Evolutionary conservation across 35 echinoderm and acorn worm species (phyloP).

Genomic region (Heliocidaris tuberculata): DNA sequence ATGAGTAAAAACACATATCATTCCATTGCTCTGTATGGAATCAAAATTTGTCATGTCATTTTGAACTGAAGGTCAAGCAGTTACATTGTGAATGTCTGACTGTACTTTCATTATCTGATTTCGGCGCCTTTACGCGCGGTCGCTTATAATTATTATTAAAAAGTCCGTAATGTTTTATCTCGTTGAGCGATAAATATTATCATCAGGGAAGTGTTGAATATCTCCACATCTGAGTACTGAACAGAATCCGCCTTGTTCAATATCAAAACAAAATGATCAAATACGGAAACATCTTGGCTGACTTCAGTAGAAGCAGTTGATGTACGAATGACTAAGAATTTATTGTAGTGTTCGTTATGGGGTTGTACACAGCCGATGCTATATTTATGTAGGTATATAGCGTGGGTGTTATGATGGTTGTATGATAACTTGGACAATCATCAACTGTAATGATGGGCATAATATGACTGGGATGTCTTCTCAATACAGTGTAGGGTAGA

Average conservation of each 20-base stretch:
- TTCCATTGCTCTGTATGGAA: background rate
- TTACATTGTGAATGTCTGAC: background rate
- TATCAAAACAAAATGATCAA: background rate
- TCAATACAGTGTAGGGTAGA: background rate
- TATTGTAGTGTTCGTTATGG: background rate
- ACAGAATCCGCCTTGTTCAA: background rate
- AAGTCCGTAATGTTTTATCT: background rate
- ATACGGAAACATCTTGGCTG: background rate
- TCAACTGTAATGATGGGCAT: background rate
- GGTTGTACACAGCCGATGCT: background rate
- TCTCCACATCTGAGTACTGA: background rate
- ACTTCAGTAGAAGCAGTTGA: background rate
- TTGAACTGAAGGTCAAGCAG: background rate
- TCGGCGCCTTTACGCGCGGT: background rate
- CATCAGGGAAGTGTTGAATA: background rate
- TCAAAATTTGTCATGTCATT: background rate
- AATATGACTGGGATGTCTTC: background rate
- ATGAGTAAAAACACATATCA: background rate
- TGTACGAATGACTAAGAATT: background rate
- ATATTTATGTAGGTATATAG: background rate
- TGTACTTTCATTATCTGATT: background rate
- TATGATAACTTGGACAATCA: background rate
- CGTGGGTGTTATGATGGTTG: background rate
- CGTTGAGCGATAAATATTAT: background rate
- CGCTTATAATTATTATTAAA: background rate